Evolutionary conservation across 2,888 invertebrate genomes (phyloP).

Genomic region (Ornithoptera priamus): DNA sequence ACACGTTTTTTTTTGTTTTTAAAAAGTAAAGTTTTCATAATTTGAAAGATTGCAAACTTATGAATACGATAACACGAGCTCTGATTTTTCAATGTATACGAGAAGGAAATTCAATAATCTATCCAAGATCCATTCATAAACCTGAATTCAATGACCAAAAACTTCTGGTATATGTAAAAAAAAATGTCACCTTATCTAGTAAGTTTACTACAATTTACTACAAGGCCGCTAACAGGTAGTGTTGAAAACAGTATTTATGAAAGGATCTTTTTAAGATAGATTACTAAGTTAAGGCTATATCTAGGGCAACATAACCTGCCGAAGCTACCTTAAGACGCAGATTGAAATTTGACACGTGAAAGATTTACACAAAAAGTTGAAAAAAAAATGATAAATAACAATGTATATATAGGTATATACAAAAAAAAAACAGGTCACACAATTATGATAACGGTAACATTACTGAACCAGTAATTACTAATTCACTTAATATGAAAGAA

Average conservation of each 20-base stretch:
- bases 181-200: neutral
- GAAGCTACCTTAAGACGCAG: neutral
- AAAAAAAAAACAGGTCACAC: slow-evolving; percentile 17
- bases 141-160: neutral
- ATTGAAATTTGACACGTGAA: neutral
- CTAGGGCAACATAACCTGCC: neutral
- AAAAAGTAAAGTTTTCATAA: neutral
- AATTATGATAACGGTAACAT: slow-evolving; percentile 23
- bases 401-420: slow-evolving; percentile 28
- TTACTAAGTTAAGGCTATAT: neutral
- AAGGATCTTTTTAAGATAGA: neutral
- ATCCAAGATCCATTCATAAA: neutral
- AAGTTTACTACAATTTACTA: neutral
- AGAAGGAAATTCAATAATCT: neutral
- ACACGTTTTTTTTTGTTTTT: neutral
- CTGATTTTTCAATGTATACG: neutral
- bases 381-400: slow-evolving; percentile 25
- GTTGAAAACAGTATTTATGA: neutral
- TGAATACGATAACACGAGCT: neutral
- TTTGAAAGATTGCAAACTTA: neutral
- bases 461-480: slow-evolving; percentile 8
- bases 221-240: neutral
- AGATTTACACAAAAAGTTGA: neutral
- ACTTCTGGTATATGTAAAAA: neutral
- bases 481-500: slow-evolving; percentile 39